A percentile compares a stretch with the other conserved stretches of the same genome.
These are phyloP conservation scores for Phaedon cochleariae DNA, from an alignment of 2,888 invertebrate genomes.

Conservation along the genomic window DNA sequence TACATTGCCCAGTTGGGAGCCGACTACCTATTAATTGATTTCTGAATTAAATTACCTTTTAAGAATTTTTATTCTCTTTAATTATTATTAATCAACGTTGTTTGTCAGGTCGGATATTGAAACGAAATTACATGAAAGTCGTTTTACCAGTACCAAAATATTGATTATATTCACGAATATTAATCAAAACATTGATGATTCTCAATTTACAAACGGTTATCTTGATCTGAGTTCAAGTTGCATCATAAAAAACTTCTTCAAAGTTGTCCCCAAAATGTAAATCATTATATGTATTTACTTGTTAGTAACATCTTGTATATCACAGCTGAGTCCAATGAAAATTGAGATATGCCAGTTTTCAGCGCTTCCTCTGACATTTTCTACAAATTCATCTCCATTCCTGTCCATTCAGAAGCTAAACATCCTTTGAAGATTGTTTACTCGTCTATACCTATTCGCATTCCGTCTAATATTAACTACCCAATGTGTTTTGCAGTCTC, in stretches of 20 bases:
- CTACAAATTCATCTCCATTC: slow-evolving; percentile 17
- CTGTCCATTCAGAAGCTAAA: slow-evolving; percentile 17
- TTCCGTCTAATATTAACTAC: slow-evolving; percentile 32
- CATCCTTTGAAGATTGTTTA: slow-evolving; percentile 34
- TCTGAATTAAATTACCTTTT: slow-evolving; percentile 17
- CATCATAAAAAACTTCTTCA: no score
- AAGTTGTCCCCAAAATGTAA: no score
- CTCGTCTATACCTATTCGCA: not conserved
- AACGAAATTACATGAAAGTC: not conserved
- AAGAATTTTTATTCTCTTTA: not conserved
- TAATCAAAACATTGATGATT: no score
- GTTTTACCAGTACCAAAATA: no score
- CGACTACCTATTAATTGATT: slow-evolving; percentile 25
- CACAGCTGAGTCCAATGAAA: no score
- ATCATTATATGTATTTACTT: no score
- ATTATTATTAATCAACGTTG: not conserved
- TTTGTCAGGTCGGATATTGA: not conserved
- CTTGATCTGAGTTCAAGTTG: no score
- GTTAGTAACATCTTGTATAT: no score
- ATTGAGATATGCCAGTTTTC: not conserved
- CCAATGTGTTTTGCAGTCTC: slow-evolving; percentile 3
- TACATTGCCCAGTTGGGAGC: slow-evolving; percentile 30
- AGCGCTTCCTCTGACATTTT: slow-evolving; percentile 14
- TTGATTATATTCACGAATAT: not conserved
- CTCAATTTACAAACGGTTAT: no score